Evolutionary conservation across 1,140 invertebrate species (phyloP).

Genomic region (Drosophila ogumai): DNA sequence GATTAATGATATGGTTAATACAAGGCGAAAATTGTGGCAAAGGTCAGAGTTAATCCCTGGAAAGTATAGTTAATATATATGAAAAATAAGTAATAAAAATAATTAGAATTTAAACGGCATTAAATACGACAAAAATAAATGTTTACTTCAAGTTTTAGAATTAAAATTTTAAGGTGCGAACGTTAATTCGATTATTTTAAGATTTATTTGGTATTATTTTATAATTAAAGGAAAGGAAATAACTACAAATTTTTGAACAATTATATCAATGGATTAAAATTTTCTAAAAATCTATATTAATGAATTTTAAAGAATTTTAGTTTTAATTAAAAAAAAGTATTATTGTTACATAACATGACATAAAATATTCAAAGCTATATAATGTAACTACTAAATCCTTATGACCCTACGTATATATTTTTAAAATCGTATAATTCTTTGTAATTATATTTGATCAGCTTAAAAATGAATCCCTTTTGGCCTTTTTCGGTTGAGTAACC

Average conservation of each 20-base stretch:
- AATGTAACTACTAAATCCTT: not conserved
- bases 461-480: not conserved
- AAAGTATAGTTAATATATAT: not conserved
- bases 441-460: not conserved
- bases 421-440: not conserved
- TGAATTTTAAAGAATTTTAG: no score
- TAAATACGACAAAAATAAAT: not conserved
- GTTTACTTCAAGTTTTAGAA: not conserved
- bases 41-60: not conserved
- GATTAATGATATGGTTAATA: constrained; percentile 4
- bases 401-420: not conserved
- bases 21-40: not conserved
- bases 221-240: not conserved
- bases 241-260: not conserved
- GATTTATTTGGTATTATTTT: not conserved
- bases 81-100: no score
- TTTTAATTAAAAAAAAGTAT: no score
- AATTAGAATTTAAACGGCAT: not conserved
- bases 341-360: no score
- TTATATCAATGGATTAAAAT: not conserved
- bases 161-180: not conserved
- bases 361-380: not conserved
- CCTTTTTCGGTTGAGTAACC: not conserved
- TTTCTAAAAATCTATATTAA: no score
- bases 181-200: not conserved